Percentiles rank a stretch among this genome's conserved stretches.
Conservation (phyloP, 2,888 invertebrate species). For the Pristionchus fissidentatus region DNA sequence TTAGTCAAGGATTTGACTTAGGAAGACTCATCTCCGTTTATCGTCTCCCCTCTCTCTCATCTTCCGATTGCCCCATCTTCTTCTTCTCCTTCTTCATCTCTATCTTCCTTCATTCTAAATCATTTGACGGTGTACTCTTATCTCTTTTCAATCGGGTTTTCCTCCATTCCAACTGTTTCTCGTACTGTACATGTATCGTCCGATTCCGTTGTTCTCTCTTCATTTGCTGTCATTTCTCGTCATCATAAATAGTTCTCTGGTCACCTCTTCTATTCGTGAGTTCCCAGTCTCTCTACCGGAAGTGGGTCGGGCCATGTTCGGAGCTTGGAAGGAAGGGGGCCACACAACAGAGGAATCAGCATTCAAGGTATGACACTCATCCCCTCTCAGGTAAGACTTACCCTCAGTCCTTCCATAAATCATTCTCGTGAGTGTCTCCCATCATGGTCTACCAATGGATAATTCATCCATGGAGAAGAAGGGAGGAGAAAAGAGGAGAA, state of each 20-base stretch:
- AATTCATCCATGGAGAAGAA: conserved; percentile 21
- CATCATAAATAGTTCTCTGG: not conserved
- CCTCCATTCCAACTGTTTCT: not conserved
- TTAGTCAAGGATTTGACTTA: conserved; percentile 20
- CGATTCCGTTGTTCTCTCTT: not conserved
- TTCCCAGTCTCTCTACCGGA: conserved; percentile 18
- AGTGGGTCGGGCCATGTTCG: conserved; percentile 41
- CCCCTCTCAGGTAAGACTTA: not conserved
- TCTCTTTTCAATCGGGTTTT: not conserved
- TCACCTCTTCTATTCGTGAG: not conserved
- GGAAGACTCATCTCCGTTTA: conserved; percentile 40
- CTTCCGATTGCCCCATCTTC: not conserved
- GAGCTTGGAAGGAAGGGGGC: conserved; percentile 1
- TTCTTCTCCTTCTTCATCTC: conserved; percentile 11
- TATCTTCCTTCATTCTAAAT: conserved; percentile 49
- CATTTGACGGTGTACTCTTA: conserved; percentile 54
- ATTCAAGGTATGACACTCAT: conserved; percentile 35
- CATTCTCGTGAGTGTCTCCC: not conserved
- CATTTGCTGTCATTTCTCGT: not conserved
- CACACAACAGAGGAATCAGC: not conserved
- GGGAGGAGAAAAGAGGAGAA: too few species aligned
- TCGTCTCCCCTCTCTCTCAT: conserved; percentile 61
- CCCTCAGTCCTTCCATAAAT: conserved; percentile 5
- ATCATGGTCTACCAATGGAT: conserved; percentile 9
- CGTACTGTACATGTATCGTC: not conserved